Percentiles rank a stretch among this genome's conserved stretches.
These are phyloP conservation scores for Odocoileus hemionus DNA, from an alignment of 2,113 vertebrate genomes.

Conservation along the genomic window DNA sequence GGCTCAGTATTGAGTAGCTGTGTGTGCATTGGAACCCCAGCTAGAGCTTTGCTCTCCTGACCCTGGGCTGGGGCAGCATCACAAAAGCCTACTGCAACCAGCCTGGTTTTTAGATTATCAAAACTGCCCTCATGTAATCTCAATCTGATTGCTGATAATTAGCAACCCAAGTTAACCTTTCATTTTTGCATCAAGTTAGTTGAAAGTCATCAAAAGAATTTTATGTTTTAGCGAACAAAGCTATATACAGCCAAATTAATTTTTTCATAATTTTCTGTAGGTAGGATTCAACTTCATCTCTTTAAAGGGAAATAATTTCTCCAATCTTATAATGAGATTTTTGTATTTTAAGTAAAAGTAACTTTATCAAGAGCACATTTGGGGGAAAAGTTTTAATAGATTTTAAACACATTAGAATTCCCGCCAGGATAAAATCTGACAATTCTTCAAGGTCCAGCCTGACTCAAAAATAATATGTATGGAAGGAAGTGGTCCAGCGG, in stretches of 20 bases:
- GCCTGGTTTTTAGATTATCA: not conserved
- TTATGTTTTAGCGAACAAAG: not conserved
- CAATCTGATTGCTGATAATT: not conserved
- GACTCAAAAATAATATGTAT: not conserved
- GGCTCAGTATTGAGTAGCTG: not conserved
- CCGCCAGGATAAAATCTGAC: not conserved
- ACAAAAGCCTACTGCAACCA: not conserved
- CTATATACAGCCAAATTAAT: conserved; percentile 5
- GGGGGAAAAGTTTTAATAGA: not conserved
- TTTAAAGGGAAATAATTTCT: conserved; percentile 42
- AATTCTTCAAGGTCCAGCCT: not conserved
- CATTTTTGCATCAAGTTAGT: not conserved
- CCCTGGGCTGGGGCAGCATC: not conserved
- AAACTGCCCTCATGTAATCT: not conserved
- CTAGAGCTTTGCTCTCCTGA: not conserved
- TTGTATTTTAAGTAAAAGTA: conserved; percentile 43
- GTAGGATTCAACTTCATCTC: not conserved
- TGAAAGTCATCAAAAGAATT: conserved; percentile 21
- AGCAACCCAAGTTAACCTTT: conserved; percentile 9
- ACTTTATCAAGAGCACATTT: conserved; percentile 36
- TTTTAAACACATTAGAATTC: conserved; percentile 11
- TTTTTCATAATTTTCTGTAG: conserved; percentile 2
- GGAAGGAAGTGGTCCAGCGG: not conserved
- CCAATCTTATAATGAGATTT: conserved; percentile 30
- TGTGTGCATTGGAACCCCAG: accelerated